Conservation (phyloP, 2,113 vertebrate genomes). For the Notiomystis cincta region DNA sequence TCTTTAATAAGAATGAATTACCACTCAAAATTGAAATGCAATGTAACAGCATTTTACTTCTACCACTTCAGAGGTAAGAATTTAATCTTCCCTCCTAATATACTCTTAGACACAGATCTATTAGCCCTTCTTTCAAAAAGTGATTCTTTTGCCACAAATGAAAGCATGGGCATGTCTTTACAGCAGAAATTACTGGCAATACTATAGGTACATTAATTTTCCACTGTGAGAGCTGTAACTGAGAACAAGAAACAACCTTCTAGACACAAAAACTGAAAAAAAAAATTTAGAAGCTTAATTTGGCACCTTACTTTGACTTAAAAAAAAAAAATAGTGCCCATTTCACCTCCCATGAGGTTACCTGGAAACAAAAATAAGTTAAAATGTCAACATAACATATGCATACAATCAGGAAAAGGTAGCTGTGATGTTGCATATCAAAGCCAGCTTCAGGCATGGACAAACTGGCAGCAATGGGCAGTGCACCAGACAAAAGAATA, state of each 20-base stretch:
- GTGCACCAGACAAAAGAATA: neutral
- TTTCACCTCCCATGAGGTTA: neutral
- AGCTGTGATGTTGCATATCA: neutral
- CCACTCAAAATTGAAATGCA: neutral
- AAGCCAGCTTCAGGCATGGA: neutral
- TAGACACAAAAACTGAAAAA: neutral
- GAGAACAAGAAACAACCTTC: neutral
- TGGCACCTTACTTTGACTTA: neutral
- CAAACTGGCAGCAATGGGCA: neutral
- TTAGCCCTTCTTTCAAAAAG: neutral
- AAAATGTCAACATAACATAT: neutral
- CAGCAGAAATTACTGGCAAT: neutral
- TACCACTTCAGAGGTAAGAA: neutral
- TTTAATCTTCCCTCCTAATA: neutral
- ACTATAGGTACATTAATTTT: neutral
- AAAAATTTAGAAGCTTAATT: neutral
- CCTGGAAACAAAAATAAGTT: neutral
- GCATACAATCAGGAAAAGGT: neutral
- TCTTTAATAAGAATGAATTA: constrained; percentile 14
- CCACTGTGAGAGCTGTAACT: neutral
- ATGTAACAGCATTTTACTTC: neutral
- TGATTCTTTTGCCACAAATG: neutral
- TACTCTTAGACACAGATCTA: neutral
- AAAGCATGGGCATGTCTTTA: neutral
- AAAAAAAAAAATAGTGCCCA: neutral